Conservation (phyloP, 2,113 vertebrate species). For the Antechinus flavipes region DNA sequence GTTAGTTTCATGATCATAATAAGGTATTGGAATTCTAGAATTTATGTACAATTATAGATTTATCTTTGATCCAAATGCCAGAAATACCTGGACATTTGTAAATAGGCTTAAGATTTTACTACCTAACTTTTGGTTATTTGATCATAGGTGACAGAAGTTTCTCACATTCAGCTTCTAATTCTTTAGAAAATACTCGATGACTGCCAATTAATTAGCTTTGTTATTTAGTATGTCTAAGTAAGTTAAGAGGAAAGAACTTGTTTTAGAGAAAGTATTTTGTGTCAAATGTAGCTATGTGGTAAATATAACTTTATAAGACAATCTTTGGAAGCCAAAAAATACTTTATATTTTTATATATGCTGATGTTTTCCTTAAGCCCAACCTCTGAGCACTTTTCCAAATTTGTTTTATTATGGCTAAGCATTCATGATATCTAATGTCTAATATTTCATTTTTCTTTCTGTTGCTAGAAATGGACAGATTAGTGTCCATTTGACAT, state of each 20-base stretch:
- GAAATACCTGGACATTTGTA: conserved; percentile 55
- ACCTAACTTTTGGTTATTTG: background rate
- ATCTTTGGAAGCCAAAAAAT: conserved; percentile 55
- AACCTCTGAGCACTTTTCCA: background rate
- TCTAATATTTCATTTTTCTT: conserved; percentile 17
- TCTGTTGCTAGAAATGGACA: background rate
- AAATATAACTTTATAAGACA: conserved; percentile 8
- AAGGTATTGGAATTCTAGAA: conserved; percentile 61
- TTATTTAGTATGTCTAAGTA: conserved; percentile 69
- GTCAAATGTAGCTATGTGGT: conserved; percentile 21
- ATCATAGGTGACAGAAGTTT: conserved; percentile 8
- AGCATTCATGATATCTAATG: background rate
- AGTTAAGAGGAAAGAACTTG: conserved; percentile 33
- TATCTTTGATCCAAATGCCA: conserved; percentile 67
- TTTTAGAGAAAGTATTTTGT: conserved; percentile 18
- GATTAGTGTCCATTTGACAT: background rate
- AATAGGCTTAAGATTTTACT: conserved; percentile 43
- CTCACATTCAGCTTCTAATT: conserved; percentile 28
- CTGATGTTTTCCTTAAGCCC: background rate
- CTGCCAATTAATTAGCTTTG: conserved; percentile 80
- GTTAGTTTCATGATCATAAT: conserved; percentile 48
- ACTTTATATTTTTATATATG: background rate
- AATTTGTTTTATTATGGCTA: conserved; percentile 30
- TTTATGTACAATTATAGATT: conserved; percentile 47
- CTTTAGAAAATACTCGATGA: conserved; percentile 70